Evolutionary conservation across 1,140 invertebrate species (phyloP).

Genomic region (Bombus difficillimus): DNA sequence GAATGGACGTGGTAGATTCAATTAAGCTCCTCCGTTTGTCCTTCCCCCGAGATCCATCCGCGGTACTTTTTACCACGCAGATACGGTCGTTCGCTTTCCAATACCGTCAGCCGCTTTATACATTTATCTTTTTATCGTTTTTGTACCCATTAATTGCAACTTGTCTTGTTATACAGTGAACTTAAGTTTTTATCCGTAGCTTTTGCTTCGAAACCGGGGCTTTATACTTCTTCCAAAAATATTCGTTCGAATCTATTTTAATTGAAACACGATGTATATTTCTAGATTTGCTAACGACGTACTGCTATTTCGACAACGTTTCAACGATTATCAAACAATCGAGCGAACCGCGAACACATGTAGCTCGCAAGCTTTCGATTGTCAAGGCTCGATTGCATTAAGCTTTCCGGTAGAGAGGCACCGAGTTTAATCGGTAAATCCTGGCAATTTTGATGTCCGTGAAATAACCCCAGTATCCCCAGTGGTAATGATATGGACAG

Average conservation of each 20-base stretch:
- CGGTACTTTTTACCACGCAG: constrained; percentile 5
- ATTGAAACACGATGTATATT: neutral
- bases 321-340: constrained; percentile 18
- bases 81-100: constrained; percentile 14
- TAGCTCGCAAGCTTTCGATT: constrained; percentile 3
- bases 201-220: no score
- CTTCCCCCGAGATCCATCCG: neutral
- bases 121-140: constrained; percentile 29
- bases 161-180: neutral
- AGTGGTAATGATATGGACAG: constrained; percentile 39
- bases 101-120: neutral
- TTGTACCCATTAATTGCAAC: constrained; percentile 20
- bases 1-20: constrained; percentile 51
- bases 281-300: neutral
- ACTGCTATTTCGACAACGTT: constrained; percentile 15
- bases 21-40: constrained; percentile 57
- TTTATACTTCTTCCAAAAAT: no score
- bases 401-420: constrained; percentile 28
- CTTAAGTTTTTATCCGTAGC: neutral
- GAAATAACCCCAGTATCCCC: constrained; percentile 21
- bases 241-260: no score
- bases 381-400: constrained; percentile 38
- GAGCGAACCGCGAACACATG: neutral
- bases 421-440: constrained; percentile 42
- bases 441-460: constrained; percentile 40